Base-by-base conservation (phyloP, 2,797 vertebrate genomes). In the Odontamblyopus rebecca region DNA sequence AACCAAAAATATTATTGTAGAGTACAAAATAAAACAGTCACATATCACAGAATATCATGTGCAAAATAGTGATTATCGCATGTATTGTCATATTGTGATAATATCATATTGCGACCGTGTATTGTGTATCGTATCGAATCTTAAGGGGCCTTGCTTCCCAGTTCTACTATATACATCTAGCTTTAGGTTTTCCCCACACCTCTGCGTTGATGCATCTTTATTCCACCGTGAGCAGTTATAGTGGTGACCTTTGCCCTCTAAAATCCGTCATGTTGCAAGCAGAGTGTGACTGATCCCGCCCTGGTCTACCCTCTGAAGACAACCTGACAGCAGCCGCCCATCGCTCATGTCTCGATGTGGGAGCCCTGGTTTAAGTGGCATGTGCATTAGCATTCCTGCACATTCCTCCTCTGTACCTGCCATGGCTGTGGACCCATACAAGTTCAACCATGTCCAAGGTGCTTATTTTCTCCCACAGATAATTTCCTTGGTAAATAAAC, bases 381-480 rank as follows among this genome's bases (percentile, higher is more conserved):
- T 64, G 66, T 8, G 70, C 73, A 63, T 76, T 74, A 72, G 70
- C 80, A 76, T 82, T 84, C 75, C 72, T 68, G 67, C 0, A 64
- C 78, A 83, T 86, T 88, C 86, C 82, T 85, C 23, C 30, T 53
- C 83, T 76, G 84, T 87, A 88, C 85, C 65, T 81, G 77, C 88
- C 83, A 82, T 62, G 78, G 79, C 63, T 77, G 73, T 63, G 44
- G 81, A 67, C 41, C 50, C 90, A 88, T 16, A 19, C 57, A 60
- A 79, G 89, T 88, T 92, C 83, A 85, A 85, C 89, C 91, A 76
- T 77, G 88, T 90, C 81, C 78, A 75, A 81, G 79, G 83, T 84
- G 82, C 74, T 81, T 78, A 81, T 88, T 90, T 86, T 72, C 77
- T 16, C 83, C 74, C 63, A 13, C 50, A 82, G 73, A 82, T 76